Conservation (phyloP, 2,113 vertebrate species). For the Oreocharis arfaki region DNA sequence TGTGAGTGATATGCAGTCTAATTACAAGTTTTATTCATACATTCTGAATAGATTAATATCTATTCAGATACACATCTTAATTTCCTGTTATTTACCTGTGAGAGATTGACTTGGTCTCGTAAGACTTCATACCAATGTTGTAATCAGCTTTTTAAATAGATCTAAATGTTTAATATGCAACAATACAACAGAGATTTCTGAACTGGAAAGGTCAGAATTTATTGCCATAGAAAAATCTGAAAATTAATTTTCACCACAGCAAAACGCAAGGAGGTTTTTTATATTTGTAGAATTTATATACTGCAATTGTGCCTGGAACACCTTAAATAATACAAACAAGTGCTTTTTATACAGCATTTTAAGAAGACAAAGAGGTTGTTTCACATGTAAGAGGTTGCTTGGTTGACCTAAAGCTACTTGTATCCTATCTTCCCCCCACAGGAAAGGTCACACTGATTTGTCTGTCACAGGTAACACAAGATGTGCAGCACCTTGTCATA, state of each 20-base stretch:
- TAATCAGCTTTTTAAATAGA: conserved; percentile 26
- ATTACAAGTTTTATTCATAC: background rate
- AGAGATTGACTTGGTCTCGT: background rate
- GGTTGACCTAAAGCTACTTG: background rate
- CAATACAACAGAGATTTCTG: background rate
- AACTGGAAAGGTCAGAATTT: conserved; percentile 32
- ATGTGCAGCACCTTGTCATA: background rate
- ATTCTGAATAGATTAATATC: background rate
- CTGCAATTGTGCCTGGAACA: background rate
- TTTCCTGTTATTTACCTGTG: conserved; percentile 32
- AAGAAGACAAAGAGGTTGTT: background rate
- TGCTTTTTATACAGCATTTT: background rate
- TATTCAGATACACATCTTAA: conserved; percentile 14
- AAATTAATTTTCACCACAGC: background rate
- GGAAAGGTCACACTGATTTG: background rate
- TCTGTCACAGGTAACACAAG: background rate
- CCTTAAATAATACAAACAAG: background rate
- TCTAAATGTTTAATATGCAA: conserved; percentile 20
- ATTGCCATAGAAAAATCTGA: background rate
- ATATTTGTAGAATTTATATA: background rate
- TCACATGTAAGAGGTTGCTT: background rate
- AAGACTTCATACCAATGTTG: background rate
- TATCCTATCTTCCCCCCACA: background rate
- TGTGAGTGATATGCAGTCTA: background rate
- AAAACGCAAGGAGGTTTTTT: background rate